These are phyloP conservation scores for Enhydra lutris DNA, from an alignment of 2,113 vertebrate species.

Conservation along the genomic window DNA sequence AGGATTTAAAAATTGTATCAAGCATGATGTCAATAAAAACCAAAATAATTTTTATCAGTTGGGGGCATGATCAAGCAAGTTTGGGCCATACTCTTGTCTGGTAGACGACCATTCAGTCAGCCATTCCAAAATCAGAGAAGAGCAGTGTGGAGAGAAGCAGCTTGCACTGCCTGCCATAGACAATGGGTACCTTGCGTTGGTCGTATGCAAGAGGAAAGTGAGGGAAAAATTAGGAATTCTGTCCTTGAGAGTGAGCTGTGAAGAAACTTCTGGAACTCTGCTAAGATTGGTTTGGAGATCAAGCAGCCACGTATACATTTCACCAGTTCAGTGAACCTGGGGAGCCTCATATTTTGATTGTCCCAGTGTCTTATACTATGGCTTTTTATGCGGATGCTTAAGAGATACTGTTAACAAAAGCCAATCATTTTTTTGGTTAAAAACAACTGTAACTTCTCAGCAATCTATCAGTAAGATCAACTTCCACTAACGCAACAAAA, in stretches of 20 bases:
- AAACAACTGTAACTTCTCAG: not conserved
- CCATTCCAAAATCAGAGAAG: not conserved
- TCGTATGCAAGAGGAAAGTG: not conserved
- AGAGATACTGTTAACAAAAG: not conserved
- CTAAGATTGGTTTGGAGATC: not conserved
- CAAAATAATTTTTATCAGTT: not conserved
- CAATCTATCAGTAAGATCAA: not conserved
- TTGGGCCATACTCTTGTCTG: not conserved
- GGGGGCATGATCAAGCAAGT: not conserved
- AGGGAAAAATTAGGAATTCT: not conserved
- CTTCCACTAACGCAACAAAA: not conserved
- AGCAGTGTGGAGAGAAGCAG: not conserved
- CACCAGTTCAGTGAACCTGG: not conserved
- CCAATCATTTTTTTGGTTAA: not conserved
- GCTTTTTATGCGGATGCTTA: not conserved
- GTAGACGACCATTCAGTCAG: not conserved
- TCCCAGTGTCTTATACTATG: not conserved
- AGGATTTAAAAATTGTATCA: not conserved
- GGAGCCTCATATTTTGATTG: not conserved
- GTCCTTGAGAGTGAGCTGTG: not conserved
- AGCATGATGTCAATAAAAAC: not conserved
- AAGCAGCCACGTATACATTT: not conserved
- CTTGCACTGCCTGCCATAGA: too few species aligned
- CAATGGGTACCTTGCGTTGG: not conserved
- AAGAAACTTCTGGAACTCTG: conserved; percentile 21